Conservation (phyloP, 2,888 invertebrate species). For the Drosophila maculinotata region DNA sequence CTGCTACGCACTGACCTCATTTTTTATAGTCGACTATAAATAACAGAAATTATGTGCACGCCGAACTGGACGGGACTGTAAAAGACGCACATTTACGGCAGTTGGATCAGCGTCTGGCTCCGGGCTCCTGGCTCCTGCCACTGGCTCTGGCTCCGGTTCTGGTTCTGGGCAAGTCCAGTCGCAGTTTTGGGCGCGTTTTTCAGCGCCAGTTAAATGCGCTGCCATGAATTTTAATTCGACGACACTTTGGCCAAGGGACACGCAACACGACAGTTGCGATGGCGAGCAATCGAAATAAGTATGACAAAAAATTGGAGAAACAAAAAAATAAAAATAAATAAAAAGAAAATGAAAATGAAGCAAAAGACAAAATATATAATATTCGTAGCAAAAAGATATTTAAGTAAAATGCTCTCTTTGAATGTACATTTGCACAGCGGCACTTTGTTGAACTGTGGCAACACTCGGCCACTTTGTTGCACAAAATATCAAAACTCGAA, state of each 20-base stretch:
- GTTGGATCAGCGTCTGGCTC: slow-evolving; percentile 1
- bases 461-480: neutral
- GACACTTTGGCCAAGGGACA: slow-evolving; percentile 68
- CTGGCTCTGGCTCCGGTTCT: slow-evolving; percentile 1
- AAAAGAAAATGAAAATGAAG: slow-evolving; percentile 1
- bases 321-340: neutral
- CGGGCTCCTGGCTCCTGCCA: neutral
- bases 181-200: slow-evolving; percentile 58
- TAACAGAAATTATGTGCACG: slow-evolving; percentile 79
- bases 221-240: slow-evolving; percentile 80
- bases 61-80: slow-evolving; percentile 52
- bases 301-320: slow-evolving; percentile 10
- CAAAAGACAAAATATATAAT: slow-evolving; percentile 30
- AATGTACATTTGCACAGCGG: slow-evolving; percentile 31
- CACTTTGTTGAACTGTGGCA: slow-evolving; percentile 23
- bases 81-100: slow-evolving; percentile 31
- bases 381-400: slow-evolving; percentile 41
- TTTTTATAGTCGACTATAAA: slow-evolving; percentile 73
- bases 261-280: slow-evolving; percentile 65
- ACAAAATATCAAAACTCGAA: slow-evolving; percentile 2
- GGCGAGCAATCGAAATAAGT: slow-evolving; percentile 43
- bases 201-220: slow-evolving; percentile 72
- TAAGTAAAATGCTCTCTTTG: slow-evolving; percentile 45
- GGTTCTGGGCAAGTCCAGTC: slow-evolving; percentile 19
- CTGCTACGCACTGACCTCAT: slow-evolving; percentile 73